Conservation (phyloP, 1,140 invertebrate species). For the Parasteatoda tepidariorum region DNA sequence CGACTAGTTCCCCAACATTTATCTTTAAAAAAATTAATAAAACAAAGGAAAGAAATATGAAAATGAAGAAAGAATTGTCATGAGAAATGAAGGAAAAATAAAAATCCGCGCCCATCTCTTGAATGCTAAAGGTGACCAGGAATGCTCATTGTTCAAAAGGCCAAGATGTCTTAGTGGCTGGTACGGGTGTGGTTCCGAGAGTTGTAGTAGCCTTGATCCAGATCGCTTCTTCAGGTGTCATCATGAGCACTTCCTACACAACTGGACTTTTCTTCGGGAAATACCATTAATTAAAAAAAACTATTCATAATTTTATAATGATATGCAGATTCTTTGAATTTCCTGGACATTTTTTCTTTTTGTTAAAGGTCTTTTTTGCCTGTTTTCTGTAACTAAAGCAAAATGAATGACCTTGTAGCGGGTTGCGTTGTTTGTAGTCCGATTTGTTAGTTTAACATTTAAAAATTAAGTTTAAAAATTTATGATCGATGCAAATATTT, state of each 20-base stretch:
- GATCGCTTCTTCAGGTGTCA: slow-evolving; percentile 38
- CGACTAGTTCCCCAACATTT: slow-evolving; percentile 22
- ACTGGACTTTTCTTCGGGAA: neutral
- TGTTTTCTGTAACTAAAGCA: too few relatives aligned
- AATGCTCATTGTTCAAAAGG: slow-evolving; percentile 51
- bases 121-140: slow-evolving; percentile 47
- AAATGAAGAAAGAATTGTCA: slow-evolving; percentile 3
- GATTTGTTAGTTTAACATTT: too few relatives aligned
- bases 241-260: neutral
- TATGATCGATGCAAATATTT: too few relatives aligned
- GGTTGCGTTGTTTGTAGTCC: too few relatives aligned
- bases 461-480: too few relatives aligned
- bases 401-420: too few relatives aligned
- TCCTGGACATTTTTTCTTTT: too few relatives aligned
- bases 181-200: slow-evolving; percentile 24
- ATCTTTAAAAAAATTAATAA: neutral
- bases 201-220: slow-evolving; percentile 46
- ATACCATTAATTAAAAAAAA: neutral
- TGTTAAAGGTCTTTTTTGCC: too few relatives aligned
- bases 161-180: slow-evolving; percentile 28
- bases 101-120: slow-evolving; percentile 51
- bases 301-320: too few relatives aligned
- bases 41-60: neutral
- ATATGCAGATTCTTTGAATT: too few relatives aligned
- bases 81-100: slow-evolving; percentile 24